phyloP scores from a whole-genome alignment of 2,797 vertebrate genomes.

The Myotis findleyi region DNA sequence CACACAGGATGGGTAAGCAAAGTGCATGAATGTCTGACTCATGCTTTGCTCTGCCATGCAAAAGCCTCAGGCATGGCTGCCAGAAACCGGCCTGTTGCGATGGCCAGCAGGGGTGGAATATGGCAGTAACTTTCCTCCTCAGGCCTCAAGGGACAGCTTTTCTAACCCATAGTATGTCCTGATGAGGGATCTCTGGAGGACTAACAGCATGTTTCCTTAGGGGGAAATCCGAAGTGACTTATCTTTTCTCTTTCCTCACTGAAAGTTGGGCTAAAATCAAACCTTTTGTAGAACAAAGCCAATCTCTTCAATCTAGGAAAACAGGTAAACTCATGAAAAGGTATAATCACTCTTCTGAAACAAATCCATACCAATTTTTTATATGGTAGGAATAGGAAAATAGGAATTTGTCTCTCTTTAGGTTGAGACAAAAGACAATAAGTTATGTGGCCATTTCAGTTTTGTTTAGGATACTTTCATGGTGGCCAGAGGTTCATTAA shows the following conservation, averaged over 20 bases:
- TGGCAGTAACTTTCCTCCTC: background rate
- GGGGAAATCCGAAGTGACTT: background rate
- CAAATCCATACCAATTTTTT: conserved; percentile 70
- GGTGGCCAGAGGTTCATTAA: background rate
- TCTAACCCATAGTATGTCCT: background rate
- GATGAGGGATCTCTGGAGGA: background rate
- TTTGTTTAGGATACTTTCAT: conserved; percentile 54
- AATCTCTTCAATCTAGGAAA: conserved; percentile 54
- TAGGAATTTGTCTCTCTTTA: conserved; percentile 18
- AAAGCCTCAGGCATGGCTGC: conserved; percentile 14
- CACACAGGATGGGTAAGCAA: background rate
- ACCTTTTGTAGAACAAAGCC: conserved; percentile 33
- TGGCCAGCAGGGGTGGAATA: background rate
- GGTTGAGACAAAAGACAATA: conserved; percentile 40
- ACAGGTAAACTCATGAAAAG: conserved; percentile 49
- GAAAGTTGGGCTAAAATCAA: conserved; percentile 64
- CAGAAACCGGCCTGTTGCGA: background rate
- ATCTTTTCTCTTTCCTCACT: conserved; percentile 63
- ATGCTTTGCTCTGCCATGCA: conserved; percentile 23
- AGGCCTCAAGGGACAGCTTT: background rate
- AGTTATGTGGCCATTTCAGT: background rate
- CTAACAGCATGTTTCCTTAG: background rate
- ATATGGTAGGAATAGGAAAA: conserved; percentile 51
- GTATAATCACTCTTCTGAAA: conserved; percentile 65
- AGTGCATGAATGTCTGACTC: background rate